Base-by-base conservation (phyloP, 2,888 invertebrate genomes). In the Hyalella azteca region DNA sequence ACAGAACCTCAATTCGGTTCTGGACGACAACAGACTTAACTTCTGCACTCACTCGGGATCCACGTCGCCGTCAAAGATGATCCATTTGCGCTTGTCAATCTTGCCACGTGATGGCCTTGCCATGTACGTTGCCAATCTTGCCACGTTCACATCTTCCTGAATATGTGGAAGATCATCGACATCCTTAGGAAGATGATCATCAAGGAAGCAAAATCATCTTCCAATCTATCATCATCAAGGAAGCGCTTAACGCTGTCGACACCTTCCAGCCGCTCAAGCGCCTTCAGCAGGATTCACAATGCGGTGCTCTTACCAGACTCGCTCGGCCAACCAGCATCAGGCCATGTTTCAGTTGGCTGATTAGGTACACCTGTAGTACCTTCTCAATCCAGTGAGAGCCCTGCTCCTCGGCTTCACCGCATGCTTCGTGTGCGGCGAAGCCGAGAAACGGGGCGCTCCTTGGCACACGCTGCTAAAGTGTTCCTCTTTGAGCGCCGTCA, bases 31-130 rank as follows among this genome's bases (percentile, higher is more conserved):
- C n/a, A n/a, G n/a, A n/a, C n/a, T n/a, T n/a, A n/a, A n/a, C n/a
- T n/a, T n/a, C n/a, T n/a, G n/a, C n/a, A 99, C 99, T 99, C 99
- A 99, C 89, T 99, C 99, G 0, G 99, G 99, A 89, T 99, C 99
- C 5, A 99, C 99, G 89, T 99, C 99, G 83, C 99, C 99, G 88
- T 99, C 99, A 89, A 99, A 99, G 87, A 99, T 98, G 86, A 99
- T 99, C 99, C 99, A 99, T 89, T 99, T 98, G 0, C 99, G 92
- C 88, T 98, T 99, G 89, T 95, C 95, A 86, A 98, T 95, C 90
- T 99, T 99, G 59, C 99, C 99, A 86, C 99, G 93, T 97, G 88
- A 99, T 98, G 0, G 99, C 98, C 89, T 97, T 99, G n/a, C n/a
- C n/a, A n/a, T n/a, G n/a, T n/a, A n/a, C n/a, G n/a, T n/a, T n/a